Evolutionary conservation across 2,113 vertebrate species (phyloP).

Genomic region (Channa argus): DNA sequence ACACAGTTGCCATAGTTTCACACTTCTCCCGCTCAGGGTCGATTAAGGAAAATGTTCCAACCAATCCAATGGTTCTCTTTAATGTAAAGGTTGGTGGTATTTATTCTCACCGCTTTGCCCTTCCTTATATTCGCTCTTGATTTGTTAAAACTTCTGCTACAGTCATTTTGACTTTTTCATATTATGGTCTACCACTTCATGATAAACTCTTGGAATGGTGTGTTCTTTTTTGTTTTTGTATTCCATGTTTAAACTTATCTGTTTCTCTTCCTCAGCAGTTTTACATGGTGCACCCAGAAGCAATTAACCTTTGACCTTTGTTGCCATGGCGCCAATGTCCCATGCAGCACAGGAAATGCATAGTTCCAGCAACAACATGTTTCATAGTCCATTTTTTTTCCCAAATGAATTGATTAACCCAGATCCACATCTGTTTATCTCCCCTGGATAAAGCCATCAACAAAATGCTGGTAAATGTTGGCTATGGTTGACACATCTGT

Average conservation of each 20-base stretch:
- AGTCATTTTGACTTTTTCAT: background rate
- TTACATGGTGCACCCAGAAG: conserved; percentile 1
- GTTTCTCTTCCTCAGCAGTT: conserved; percentile 30
- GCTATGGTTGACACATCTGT: background rate
- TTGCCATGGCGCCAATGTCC: conserved; percentile 28
- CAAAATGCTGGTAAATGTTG: conserved; percentile 4
- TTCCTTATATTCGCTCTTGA: conserved; percentile 6
- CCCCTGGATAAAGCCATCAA: background rate
- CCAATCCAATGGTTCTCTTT: conserved; percentile 38
- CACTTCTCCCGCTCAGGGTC: conserved; percentile 45
- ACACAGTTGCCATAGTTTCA: conserved; percentile 80
- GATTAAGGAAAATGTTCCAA: conserved; percentile 53
- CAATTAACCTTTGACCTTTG: conserved; percentile 41
- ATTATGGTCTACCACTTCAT: background rate
- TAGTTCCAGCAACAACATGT: background rate
- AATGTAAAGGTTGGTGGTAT: conserved; percentile 38
- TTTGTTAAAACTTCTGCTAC: background rate
- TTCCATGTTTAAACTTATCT: background rate
- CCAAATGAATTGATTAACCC: background rate
- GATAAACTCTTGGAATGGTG: background rate
- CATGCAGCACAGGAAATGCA: conserved; percentile 11
- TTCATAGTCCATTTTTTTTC: background rate
- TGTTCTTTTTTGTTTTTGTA: background rate
- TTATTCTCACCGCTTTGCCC: background rate
- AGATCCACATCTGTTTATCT: background rate